Base-by-base conservation (phyloP, 2,888 invertebrate species). In the Eupithecia tripunctaria region DNA sequence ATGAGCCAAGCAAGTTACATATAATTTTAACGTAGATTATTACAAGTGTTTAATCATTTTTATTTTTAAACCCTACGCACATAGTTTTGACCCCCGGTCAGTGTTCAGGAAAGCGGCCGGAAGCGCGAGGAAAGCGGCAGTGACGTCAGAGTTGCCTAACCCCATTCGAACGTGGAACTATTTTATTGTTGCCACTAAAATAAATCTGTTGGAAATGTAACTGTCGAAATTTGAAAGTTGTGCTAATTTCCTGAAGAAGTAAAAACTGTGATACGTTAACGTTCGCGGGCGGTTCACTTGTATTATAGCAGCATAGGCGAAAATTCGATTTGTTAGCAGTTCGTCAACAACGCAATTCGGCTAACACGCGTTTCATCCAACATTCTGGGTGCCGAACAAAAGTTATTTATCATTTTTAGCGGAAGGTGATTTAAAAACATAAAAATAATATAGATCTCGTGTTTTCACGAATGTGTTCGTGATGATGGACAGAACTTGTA, bases 41-140 rank as follows among this genome's bases (percentile, higher is more conserved):
- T 27, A 25, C 12, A 27, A 59, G 21, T n/a, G n/a, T 59, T 65
- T 38, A 1, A 36, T 32, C 6, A 3, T 21, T 10, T 63, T 64
- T 51, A 43, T 56, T 56, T 12, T 14, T 56, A 8, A 25, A 38
- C 29, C 74, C 65, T 51, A 56, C 59, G 29, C 51, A 68, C 62
- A 72, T 70, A 63, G 29, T 67, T 71, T 74, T 76, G 70, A 75
- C 76, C 72, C 76, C 76, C 79, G 88, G 86, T 86, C 88, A 81
- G 69, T 76, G 88, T 79, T 78, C 84, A 89, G 89, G 89, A 91
- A 90, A 91, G 88, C 86, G 87, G 85, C 76, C 86, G 89, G 90
- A 87, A 85, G 84, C 85, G 82, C 78, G 85, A 84, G 89, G 86
- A 89, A 89, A 88, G 86, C 85, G 84, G 85, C 85, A 78, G 70